A percentile compares a stretch with the other conserved stretches of the same genome.
Evolutionary conservation across 2,797 vertebrate genomes (phyloP).

Genomic region (Petrocephalus sullivani): DNA sequence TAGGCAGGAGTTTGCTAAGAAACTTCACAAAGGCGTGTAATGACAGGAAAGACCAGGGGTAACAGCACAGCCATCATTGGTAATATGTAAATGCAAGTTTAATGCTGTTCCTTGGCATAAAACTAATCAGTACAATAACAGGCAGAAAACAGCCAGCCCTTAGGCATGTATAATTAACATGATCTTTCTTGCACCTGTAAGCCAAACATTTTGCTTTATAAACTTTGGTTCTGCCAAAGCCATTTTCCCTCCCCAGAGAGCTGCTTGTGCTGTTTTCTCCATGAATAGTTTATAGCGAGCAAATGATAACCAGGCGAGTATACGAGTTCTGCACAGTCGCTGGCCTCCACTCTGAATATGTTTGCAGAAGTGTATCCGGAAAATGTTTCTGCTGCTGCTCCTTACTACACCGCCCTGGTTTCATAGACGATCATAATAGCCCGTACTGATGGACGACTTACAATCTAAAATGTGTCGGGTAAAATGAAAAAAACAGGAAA

Average conservation of each 20-base stretch:
- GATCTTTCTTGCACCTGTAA: slow-evolving; percentile 50
- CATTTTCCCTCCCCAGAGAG: neutral
- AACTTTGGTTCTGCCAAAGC: neutral
- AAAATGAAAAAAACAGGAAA: slow-evolving; percentile 14
- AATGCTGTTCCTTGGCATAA: slow-evolving; percentile 38
- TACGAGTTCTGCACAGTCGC: neutral
- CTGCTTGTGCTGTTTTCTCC: neutral
- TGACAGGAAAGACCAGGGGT: neutral
- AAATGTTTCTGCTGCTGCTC: neutral
- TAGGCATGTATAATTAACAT: slow-evolving; percentile 47
- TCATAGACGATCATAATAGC: neutral
- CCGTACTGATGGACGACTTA: slow-evolving; percentile 12
- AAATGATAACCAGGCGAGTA: neutral
- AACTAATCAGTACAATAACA: slow-evolving; percentile 47
- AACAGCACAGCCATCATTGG: neutral
- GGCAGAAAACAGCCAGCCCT: slow-evolving; percentile 30
- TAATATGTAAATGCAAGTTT: slow-evolving; percentile 19
- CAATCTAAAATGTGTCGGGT: neutral
- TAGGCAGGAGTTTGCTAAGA: neutral
- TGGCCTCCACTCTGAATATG: neutral
- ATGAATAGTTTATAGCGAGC: slow-evolving; percentile 10
- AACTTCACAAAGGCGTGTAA: neutral
- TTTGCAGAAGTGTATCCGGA: neutral
- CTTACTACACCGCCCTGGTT: neutral
- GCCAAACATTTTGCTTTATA: slow-evolving; percentile 20